Evolutionary conservation across 2,113 vertebrate species (phyloP).

Genomic region (Oenanthe melanoleuca): DNA sequence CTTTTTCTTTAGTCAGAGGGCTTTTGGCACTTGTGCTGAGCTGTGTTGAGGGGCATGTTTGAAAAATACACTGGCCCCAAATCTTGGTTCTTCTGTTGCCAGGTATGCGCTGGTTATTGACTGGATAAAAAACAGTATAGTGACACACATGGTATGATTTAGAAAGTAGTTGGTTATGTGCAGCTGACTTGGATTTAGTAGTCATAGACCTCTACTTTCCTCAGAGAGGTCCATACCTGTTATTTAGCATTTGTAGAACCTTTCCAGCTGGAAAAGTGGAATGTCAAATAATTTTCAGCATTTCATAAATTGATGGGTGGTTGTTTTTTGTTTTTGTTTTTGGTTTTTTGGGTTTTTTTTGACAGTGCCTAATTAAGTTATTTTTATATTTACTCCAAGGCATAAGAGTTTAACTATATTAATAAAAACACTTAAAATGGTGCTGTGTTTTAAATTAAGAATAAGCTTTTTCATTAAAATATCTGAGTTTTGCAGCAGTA

Average conservation of each 20-base stretch:
- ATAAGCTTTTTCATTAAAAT: neutral
- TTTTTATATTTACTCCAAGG: neutral
- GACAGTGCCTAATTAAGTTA: neutral
- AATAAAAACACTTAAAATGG: neutral
- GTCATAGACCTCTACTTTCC: neutral
- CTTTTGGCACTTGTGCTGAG: neutral
- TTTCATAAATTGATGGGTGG: neutral
- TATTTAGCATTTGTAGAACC: neutral
- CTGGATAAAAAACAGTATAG: neutral
- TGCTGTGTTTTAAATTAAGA: neutral
- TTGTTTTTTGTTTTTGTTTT: no score
- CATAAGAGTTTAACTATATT: neutral
- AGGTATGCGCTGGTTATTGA: neutral
- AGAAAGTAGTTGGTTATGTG: neutral
- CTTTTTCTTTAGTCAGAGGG: neutral
- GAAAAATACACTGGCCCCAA: neutral
- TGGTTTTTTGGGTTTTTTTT: neutral
- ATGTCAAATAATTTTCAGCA: neutral
- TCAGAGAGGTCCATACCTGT: neutral
- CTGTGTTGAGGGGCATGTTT: fast-evolving
- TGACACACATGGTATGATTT: fast-evolving
- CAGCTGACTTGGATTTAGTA: neutral
- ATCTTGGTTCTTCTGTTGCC: neutral
- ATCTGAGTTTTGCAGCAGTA: neutral
- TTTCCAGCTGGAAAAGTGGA: neutral